phyloP scores from a whole-genome alignment of 2,888 invertebrate genomes.

The Noctua fimbriata region DNA sequence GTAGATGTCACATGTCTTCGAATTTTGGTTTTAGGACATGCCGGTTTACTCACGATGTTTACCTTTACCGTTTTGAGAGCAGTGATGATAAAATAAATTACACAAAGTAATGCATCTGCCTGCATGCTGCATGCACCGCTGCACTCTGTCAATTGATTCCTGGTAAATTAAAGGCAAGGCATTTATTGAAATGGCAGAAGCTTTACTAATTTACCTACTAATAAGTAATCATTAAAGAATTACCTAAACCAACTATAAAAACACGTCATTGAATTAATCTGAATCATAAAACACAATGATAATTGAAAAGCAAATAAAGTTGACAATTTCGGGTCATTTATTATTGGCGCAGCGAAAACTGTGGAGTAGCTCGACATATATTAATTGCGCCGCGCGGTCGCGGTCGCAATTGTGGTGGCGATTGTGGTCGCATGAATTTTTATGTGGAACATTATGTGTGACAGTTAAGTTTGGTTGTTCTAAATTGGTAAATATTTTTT shows the following conservation, averaged over 20 bases:
- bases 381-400: constrained; percentile 63
- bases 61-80: too few species aligned
- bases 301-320: constrained; percentile 67
- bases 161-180: neutral
- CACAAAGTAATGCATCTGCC: too few species aligned
- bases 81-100: too few species aligned
- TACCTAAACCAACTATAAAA: constrained; percentile 4
- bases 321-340: constrained; percentile 61
- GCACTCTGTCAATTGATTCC: too few species aligned
- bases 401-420: constrained; percentile 55
- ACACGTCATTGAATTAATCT: constrained; percentile 19
- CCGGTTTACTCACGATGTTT: too few species aligned
- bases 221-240: neutral
- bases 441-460: constrained; percentile 49
- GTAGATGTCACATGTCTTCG: too few species aligned
- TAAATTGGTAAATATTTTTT: constrained; percentile 24
- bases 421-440: constrained; percentile 51
- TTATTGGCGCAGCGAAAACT: constrained; percentile 63
- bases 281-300: constrained; percentile 56
- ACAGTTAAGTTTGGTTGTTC: constrained; percentile 48
- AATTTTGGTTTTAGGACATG: too few species aligned
- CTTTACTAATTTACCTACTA: neutral
- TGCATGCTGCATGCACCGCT: too few species aligned
- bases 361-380: constrained; percentile 63
- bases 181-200: too few species aligned